Base-by-base conservation (phyloP, 2,113 vertebrate species). In the Emydocephalus ijimae region DNA sequence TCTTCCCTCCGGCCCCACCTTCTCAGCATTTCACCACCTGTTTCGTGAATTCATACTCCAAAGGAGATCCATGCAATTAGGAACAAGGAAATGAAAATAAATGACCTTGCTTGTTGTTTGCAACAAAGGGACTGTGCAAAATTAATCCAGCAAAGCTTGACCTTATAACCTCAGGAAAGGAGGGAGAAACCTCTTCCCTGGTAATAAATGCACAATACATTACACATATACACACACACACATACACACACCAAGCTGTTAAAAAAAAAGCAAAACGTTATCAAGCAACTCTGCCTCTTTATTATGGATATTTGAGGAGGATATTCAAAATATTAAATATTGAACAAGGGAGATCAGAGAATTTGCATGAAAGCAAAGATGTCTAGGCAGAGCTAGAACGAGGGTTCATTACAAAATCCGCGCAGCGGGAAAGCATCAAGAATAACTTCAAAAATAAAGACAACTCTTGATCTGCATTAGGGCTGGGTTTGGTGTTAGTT, bases 21-120 rank as follows among this genome's bases (percentile, higher is more conserved):
- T 96, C 95, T 93, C 94, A 97, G 97, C 96, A 96, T 97, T 97
- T 96, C 96, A 96, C 97, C 98, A 98, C 97, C 97, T 98, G 98
- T 98, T 98, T 98, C 95, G 97, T 1, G 95, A 97, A 97, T 97
- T 97, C 97, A 97, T 97, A 97, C 96, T 97, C 95, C 45, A 95
- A 96, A 97, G 97, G 96, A 95, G 96, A 97, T 95, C 96, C 95
- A 95, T 97, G 96, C 97, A 96, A 96, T 98, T 97, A 98, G 96
- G 97, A 96, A 96, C 96, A 95, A 97, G 97, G 97, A 97, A 98
- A 98, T 98, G 97, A 97, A 98, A 98, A 98, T 97, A 97, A 98
- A 98, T 97, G 98, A 97, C 97, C 97, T 97, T 96, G 97, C 97
- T 97, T 96, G 97, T 98, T 98, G 97, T 97, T 97, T 97, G 96